Evolutionary conservation across 2,113 vertebrate genomes (phyloP).

Genomic region (Peromyscus leucopus): DNA sequence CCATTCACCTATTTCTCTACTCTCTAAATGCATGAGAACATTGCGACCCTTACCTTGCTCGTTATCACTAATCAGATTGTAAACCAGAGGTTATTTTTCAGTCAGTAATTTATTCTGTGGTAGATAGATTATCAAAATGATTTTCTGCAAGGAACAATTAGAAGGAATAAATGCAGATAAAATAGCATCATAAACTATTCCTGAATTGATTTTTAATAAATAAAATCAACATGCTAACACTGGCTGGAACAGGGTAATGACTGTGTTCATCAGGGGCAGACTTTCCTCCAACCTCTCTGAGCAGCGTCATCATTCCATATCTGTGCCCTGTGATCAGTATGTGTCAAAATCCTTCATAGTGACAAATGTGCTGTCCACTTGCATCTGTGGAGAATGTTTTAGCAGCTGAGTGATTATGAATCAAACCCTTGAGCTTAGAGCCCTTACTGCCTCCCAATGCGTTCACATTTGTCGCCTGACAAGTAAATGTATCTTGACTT

Average conservation of each 20-base stretch:
- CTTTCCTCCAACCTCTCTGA: constrained; percentile 88
- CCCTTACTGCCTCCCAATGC: constrained; percentile 87
- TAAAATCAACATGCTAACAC: constrained; percentile 87
- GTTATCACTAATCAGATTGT: constrained; percentile 90
- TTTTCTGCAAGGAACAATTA: constrained; percentile 83
- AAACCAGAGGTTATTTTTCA: constrained; percentile 87
- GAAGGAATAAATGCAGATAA: constrained; percentile 81
- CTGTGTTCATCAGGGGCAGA: constrained; percentile 83
- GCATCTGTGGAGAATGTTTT: constrained; percentile 99
- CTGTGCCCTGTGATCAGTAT: constrained; percentile 98
- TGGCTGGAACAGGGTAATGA: constrained; percentile 62
- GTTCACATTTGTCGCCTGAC: constrained; percentile 91
- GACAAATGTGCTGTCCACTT: constrained; percentile 99
- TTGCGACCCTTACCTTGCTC: constrained; percentile 89
- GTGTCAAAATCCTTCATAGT: constrained; percentile 99
- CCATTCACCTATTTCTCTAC: constrained; percentile 83
- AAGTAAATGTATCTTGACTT: constrained; percentile 94
- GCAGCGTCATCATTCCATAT: constrained; percentile 97
- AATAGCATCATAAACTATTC: constrained; percentile 76
- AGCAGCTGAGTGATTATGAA: constrained; percentile 99
- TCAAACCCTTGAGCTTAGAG: constrained; percentile 93
- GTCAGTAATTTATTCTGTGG: constrained; percentile 76
- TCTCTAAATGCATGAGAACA: constrained; percentile 85
- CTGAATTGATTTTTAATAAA: constrained; percentile 82
- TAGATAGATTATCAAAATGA: constrained; percentile 71